Conservation (phyloP, 2,888 invertebrate genomes). For the Eumacrocentrus americanus region DNA sequence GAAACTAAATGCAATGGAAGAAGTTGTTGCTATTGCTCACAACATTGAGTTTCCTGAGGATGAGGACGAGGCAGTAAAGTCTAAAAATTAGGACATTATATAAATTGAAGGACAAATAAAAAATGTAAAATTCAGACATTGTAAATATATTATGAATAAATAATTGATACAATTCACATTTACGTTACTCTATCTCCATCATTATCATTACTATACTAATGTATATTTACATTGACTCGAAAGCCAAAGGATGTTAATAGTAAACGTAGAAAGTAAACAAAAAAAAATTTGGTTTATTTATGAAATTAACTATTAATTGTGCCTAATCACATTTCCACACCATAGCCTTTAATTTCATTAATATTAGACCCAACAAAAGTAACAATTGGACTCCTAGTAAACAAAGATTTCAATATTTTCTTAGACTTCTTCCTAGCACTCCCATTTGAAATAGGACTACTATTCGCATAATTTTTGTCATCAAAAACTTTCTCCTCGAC, state of each 20-base stretch:
- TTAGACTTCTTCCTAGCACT: conserved; percentile 33
- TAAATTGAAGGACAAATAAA: too few relatives aligned
- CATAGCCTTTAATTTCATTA: conserved; percentile 54
- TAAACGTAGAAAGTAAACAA: too few relatives aligned
- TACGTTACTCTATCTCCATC: not conserved
- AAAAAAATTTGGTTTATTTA: too few relatives aligned
- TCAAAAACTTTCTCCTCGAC: conserved; percentile 2
- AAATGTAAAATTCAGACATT: not conserved
- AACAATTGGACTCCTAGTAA: conserved; percentile 43
- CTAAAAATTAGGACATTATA: not conserved
- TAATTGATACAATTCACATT: conserved; percentile 10
- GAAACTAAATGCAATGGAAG: conserved; percentile 66
- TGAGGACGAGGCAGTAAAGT: not conserved
- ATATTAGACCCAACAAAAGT: conserved; percentile 55
- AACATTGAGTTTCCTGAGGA: conserved; percentile 61
- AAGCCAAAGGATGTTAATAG: too few relatives aligned
- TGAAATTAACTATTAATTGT: too few relatives aligned
- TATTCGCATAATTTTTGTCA: not conserved
- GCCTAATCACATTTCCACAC: conserved; percentile 30
- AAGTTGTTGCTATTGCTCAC: conserved; percentile 67
- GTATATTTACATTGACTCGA: too few relatives aligned
- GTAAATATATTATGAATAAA: conserved; percentile 4
- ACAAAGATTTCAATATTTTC: conserved; percentile 46
- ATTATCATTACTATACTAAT: not conserved
- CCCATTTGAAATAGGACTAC: not conserved